These are phyloP conservation scores for Melopsittacus undulatus DNA, from an alignment of 2,797 vertebrate species.

Conservation along the genomic window DNA sequence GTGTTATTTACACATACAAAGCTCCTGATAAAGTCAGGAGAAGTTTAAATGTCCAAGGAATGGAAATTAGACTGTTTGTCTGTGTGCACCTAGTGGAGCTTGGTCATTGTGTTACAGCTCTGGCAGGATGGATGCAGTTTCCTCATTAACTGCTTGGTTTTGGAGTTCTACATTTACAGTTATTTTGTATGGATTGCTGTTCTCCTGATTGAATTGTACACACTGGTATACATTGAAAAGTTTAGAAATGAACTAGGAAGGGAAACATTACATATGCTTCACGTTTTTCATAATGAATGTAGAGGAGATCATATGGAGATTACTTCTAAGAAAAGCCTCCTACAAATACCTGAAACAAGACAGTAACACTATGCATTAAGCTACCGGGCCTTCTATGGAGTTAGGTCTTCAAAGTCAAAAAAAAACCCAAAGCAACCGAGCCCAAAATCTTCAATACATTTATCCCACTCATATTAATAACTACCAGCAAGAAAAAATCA, in stretches of 20 bases:
- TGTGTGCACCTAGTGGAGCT: neutral
- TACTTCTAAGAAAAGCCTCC: neutral
- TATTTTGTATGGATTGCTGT: neutral
- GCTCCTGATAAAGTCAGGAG: neutral
- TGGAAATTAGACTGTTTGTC: neutral
- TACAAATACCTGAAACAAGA: neutral
- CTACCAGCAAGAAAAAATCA: no score
- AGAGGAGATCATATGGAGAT: neutral
- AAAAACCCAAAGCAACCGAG: neutral
- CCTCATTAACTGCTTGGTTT: neutral
- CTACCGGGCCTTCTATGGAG: neutral
- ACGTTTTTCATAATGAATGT: neutral
- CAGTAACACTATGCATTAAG: neutral
- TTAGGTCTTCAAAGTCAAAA: neutral
- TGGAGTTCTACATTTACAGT: neutral
- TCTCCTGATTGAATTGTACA: neutral
- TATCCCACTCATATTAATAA: no score
- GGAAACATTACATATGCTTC: neutral
- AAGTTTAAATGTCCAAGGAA: neutral
- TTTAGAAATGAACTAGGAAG: neutral
- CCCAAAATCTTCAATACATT: no score
- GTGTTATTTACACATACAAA: neutral
- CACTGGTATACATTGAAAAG: neutral
- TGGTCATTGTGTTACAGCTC: neutral
- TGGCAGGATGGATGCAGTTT: neutral